Evolutionary conservation across 2,797 vertebrate genomes (phyloP), one percentile per base, ranked within the genome.

Genomic region (Rhyacichthys aspro): DNA sequence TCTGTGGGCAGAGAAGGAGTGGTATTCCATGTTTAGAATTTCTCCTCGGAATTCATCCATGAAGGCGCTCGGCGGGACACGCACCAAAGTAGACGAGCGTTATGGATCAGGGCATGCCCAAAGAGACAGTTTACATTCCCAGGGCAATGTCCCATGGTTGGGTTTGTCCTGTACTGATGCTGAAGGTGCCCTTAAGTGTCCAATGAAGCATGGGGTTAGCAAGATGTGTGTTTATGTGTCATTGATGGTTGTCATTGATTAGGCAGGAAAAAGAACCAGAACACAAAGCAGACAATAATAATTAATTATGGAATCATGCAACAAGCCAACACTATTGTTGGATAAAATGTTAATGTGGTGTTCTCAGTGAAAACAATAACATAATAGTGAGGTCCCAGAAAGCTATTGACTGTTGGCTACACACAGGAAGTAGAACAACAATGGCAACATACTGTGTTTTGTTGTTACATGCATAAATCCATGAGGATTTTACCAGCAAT

Each of bases 1-100:
- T 82, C 86, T 77, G 81, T 52, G 78, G 79, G 28, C 37, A 73
- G 67, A 67, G n/a, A 70, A 72, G 33, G 59, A 67, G 70, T 64
- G 67, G 73, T 79, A 28, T 55, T 80, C 82, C 78, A 71, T 79
- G 76, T 70, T 84, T 84, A 43, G 66, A 80, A 86, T 89, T 84
- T 87, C 84, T 86, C 58, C 70, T 56, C 83, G 74, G 78, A 90
- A 89, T 79, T 79, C 83, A 81, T 71, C 85, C 81, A 63, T 88
- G 84, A 80, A 84, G 76, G 74, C 67, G 50, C 81, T 79, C 82
- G 55, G 85, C 87, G 86, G 81, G 76, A 78, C 71, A 75, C 57
- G 41, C 70, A 78, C 75, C 82, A 39, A 72, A 77, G 74, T 74
- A 57, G 70, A 42, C 55, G 55, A 43, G 55, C 68, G 14, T 57